phyloP scores from a whole-genome alignment of 2,888 invertebrate species.

The Disparrhopalites patrizii region DNA sequence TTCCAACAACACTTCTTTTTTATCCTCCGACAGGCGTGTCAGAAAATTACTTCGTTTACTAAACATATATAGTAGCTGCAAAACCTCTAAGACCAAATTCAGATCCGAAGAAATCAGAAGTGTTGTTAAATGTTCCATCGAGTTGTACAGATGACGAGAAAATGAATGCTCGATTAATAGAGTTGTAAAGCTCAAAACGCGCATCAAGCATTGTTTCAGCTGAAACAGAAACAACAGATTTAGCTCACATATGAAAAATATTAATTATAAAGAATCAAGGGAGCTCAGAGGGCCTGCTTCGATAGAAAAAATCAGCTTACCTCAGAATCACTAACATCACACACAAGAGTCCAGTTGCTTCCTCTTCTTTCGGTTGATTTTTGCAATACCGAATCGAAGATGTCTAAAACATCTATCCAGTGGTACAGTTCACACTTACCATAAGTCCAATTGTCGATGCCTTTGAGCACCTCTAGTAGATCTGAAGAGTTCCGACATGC shows the following conservation, averaged over 20 bases:
- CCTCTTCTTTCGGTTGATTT: conserved; percentile 63
- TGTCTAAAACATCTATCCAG: conserved; percentile 78
- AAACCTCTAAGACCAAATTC: conserved; percentile 75
- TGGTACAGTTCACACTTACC: conserved; percentile 82
- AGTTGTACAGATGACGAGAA: conserved; percentile 79
- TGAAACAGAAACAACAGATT: conserved; percentile 49
- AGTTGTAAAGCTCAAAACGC: conserved; percentile 76
- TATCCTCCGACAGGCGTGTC: conserved; percentile 67
- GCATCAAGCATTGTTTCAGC: conserved; percentile 68
- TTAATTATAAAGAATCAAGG: neutral
- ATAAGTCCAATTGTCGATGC: conserved; percentile 75
- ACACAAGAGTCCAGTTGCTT: conserved; percentile 67
- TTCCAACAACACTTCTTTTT: conserved; percentile 66
- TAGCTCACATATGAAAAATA: neutral
- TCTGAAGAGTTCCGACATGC: conserved; percentile 62
- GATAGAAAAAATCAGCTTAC: too few relatives aligned
- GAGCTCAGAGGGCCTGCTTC: too few relatives aligned
- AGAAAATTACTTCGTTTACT: conserved; percentile 84
- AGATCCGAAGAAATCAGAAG: conserved; percentile 74
- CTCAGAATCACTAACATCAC: conserved; percentile 64
- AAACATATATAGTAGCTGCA: conserved; percentile 81
- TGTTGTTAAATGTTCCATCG: conserved; percentile 76
- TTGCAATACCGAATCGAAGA: conserved; percentile 69
- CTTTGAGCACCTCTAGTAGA: conserved; percentile 64
- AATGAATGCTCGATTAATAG: conserved; percentile 81